Evolutionary conservation across 2,888 invertebrate genomes (phyloP), one percentile per base, ranked within the genome.

Genomic region (Entomobrya proxima): DNA sequence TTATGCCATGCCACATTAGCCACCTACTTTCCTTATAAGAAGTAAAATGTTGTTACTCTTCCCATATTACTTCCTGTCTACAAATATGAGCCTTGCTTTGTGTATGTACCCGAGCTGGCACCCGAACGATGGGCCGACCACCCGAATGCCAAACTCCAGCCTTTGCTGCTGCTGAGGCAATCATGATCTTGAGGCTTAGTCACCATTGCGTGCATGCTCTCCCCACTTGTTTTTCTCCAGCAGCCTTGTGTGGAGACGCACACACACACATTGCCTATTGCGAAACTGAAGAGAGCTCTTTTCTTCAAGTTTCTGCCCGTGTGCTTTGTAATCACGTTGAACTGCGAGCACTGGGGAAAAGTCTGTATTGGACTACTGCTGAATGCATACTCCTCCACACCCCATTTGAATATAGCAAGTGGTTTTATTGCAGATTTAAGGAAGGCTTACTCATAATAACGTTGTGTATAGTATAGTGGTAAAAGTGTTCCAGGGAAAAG

Each of bases 331-430:
- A 64, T 64, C 64, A 37, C 64, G 37, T 35, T 64, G 18, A 64
- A 47, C n/a, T n/a, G n/a, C n/a, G n/a, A n/a, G n/a, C n/a, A 64
- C 4, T 15, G 13, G 21, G 37, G 64, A 37, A 58, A 64, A 64
- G 32, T 32, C 64, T 64, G n/a, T n/a, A n/a, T n/a, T n/a, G n/a
- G n/a, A 18, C 50, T 5, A 18, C 18, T 5, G n/a, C 11, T 40
- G 69, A 11, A 35, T 35, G 3, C 6, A 37, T 77, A 30, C 50
- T 52, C 35, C 32, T 64, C 79, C 79, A 79, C 79, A 79, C 79
- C 79, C 79, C 67, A 52, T 79, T 79, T 79, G 79, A 79, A 79
- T 67, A 50, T 30, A 47, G 24, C 50, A 32, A n/a, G n/a, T 21
- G 24, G 30, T 44, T 69, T 32, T 72, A 21, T 32, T 50, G 72